Base-by-base conservation (phyloP, 2,113 vertebrate genomes). In the Theropithecus gelada region DNA sequence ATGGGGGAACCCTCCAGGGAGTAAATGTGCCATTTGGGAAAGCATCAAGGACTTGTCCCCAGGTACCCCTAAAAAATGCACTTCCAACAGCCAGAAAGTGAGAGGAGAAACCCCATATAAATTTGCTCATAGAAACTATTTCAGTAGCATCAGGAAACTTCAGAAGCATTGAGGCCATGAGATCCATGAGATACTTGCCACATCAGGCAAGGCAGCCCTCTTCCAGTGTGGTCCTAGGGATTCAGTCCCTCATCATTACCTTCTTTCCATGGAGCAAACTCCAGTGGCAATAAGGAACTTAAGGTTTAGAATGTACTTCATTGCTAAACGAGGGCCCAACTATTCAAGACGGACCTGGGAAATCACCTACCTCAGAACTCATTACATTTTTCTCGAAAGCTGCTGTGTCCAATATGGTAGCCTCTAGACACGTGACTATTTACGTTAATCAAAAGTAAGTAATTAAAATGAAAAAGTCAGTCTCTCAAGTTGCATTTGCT, bases 201-300 rank as follows among this genome's bases (percentile, higher is more conserved):
- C 5, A 25, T 16, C 59, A 48, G 25, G 68, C 52, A 48, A n/a
- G 55, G 23, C 1, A 50, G 30, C 13, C 2, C 16, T 80, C 57
- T 30, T 43, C 50, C 16, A 22, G 16, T 5, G 2, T 5, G 2
- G 35, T 8, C 38, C 35, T 8, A 0, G 16, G 22, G 16, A 35
- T 13, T 48, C n/a, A 9, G 14, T n/a, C 61, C 86, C 50, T 52
- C 48, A 22, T 61, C 23, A 40, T 25, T 1, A 66, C 4, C 17
- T 27, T 81, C 82, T 23, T 45, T 40, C 64, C 8, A 2, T 0
- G 8, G 40, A 88, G 38, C 25, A 72, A 52, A 45, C 48, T 25
- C 66, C 59, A 48, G 30, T 2, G 91, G 72, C 45, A 73, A 22
- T 20, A 66, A 61, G 48, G 48, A 93, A 17, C 8, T 35, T 38